These are phyloP conservation scores for Dasysyrphus tricinctus DNA, from an alignment of 2,888 invertebrate species.

Conservation along the genomic window DNA sequence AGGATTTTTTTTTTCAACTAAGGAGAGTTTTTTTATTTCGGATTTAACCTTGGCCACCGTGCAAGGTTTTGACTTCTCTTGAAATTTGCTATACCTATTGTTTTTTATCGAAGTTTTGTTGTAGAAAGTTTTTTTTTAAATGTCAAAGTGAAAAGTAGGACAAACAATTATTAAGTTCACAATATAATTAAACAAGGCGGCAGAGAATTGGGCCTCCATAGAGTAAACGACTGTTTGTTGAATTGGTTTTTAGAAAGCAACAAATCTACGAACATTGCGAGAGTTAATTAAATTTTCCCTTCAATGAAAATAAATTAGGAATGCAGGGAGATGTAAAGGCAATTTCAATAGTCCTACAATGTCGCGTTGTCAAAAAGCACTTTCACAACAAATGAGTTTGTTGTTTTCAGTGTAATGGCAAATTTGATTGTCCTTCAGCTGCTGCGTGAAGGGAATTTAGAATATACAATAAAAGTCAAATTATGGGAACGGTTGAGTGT, in stretches of 20 bases:
- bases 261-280: background rate
- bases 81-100: background rate
- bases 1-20: too few species aligned
- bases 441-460: conserved; percentile 37
- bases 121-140: conserved; percentile 5
- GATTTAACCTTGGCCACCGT: conserved; percentile 36
- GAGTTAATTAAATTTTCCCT: conserved; percentile 60
- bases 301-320: conserved; percentile 17
- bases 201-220: background rate
- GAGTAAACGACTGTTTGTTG: background rate
- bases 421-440: conserved; percentile 26
- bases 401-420: conserved; percentile 25
- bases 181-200: conserved; percentile 34
- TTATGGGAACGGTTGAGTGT: conserved; percentile 1
- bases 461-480: conserved; percentile 26
- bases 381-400: conserved; percentile 44
- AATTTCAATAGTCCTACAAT: background rate
- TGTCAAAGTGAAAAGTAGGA: conserved; percentile 34
- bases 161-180: conserved; percentile 40
- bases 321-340: background rate
- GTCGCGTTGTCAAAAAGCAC: conserved; percentile 34
- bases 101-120: conserved; percentile 51
- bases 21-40: conserved; percentile 6
- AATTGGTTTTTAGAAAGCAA: conserved; percentile 22
- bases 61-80: conserved; percentile 16